Percentiles rank a stretch among this genome's conserved stretches.
phyloP scores from a whole-genome alignment of 1,140 invertebrate species.

The Phymorhynchus buccinoides region DNA sequence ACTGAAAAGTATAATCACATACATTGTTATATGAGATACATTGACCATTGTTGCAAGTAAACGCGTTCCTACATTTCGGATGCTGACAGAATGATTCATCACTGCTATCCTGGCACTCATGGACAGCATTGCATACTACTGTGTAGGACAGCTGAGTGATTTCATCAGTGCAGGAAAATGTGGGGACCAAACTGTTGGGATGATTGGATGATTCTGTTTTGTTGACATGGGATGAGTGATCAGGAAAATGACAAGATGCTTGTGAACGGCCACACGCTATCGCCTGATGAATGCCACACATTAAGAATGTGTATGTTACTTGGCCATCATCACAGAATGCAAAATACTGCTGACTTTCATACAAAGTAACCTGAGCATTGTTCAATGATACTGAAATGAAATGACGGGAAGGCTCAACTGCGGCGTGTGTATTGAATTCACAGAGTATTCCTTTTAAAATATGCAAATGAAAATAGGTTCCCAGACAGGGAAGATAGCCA shows the following conservation, averaged over 20 bases:
- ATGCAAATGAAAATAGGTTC: too few species aligned
- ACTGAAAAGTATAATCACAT: neutral
- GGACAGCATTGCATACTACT: neutral
- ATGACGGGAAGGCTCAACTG: too few species aligned
- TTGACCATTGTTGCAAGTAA: neutral
- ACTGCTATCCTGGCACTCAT: neutral
- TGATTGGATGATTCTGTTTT: neutral
- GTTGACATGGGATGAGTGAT: neutral
- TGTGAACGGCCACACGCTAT: neutral
- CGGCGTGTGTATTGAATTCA: too few species aligned
- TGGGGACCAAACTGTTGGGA: neutral
- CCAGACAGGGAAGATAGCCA: too few species aligned
- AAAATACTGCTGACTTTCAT: slow-evolving; percentile 46
- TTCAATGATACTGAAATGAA: too few species aligned
- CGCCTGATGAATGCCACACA: neutral
- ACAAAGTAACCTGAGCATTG: slow-evolving; percentile 46
- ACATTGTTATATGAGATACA: neutral
- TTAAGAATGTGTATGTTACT: neutral
- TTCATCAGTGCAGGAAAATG: neutral
- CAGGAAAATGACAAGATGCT: neutral
- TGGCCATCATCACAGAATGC: neutral
- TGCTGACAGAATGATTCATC: neutral
- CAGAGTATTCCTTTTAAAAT: too few species aligned
- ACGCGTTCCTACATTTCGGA: neutral
- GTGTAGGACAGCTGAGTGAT: neutral